Evolutionary conservation across 2,113 vertebrate genomes (phyloP).

Genomic region (Corythaeola cristata): DNA sequence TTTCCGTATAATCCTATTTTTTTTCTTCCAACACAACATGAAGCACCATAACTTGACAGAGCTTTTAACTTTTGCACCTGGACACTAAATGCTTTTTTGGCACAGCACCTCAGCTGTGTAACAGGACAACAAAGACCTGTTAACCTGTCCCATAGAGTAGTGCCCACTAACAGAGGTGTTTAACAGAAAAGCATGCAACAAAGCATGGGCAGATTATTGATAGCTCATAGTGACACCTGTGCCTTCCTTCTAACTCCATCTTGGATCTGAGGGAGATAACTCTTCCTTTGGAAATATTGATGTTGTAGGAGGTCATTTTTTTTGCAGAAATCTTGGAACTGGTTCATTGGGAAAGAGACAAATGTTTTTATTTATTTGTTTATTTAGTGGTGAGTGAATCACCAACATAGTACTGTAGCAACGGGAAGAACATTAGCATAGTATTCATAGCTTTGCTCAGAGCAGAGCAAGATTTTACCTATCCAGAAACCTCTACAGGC

Average conservation of each 20-base stretch:
- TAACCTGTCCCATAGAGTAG: not conserved
- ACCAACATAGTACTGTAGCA: rapidly evolving
- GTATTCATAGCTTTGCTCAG: not conserved
- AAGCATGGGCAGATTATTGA: not conserved
- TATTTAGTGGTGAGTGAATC: not conserved
- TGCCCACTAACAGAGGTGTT: not conserved
- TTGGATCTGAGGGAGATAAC: not conserved
- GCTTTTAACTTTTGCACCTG: not conserved
- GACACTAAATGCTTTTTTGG: not conserved
- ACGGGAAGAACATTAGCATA: not conserved
- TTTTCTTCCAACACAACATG: not conserved
- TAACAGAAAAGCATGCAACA: not conserved
- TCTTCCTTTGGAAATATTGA: not conserved
- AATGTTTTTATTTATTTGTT: not conserved
- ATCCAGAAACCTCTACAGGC: not conserved
- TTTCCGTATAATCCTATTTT: not conserved
- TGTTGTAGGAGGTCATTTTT: not conserved
- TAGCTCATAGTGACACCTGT: not conserved
- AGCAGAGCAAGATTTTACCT: not conserved
- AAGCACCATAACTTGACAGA: not conserved
- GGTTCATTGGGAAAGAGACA: not conserved
- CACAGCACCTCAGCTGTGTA: not conserved
- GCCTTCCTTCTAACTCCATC: not conserved
- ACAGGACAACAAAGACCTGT: not conserved
- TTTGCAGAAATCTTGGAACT: not conserved